phyloP scores from a whole-genome alignment of 2,888 invertebrate species.

The Agrypnus murinus region DNA sequence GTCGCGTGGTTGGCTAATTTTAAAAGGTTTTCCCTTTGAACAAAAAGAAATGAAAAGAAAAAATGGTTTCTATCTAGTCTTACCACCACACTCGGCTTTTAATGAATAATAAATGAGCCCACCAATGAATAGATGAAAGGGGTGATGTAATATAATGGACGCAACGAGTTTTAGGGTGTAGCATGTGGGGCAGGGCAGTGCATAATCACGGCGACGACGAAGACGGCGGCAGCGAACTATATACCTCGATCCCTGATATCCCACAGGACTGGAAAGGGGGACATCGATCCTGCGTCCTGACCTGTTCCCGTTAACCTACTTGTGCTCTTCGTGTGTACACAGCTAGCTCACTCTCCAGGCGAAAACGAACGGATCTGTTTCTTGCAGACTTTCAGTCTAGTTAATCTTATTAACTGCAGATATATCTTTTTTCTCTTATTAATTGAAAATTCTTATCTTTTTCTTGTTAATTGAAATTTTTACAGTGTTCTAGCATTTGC shows the following conservation, averaged over 20 bases:
- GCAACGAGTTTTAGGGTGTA: conserved; percentile 34
- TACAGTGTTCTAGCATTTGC: no score
- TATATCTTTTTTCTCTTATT: background rate
- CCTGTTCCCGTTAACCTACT: conserved; percentile 52
- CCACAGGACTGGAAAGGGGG: conserved; percentile 33
- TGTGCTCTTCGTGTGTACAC: background rate
- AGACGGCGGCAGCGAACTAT: no score
- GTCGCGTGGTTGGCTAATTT: background rate
- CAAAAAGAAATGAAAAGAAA: conserved; percentile 6
- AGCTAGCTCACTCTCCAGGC: background rate
- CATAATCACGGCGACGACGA: conserved; percentile 40
- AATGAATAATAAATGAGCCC: conserved; percentile 31
- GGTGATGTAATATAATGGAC: conserved; percentile 11
- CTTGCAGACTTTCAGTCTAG: conserved; percentile 22
- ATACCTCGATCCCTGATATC: conserved; percentile 31
- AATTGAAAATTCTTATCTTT: no score
- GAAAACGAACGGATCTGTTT: background rate
- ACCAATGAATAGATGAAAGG: conserved; percentile 20
- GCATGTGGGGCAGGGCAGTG: conserved; percentile 40
- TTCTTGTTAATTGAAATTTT: no score
- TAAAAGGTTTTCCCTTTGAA: background rate
- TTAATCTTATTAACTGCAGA: no score
- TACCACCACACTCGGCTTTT: no score
- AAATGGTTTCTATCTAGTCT: no score
- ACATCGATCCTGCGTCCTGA: conserved; percentile 48